Base-by-base conservation (phyloP, 2,797 vertebrate species). In the Intellagama lesueurii region DNA sequence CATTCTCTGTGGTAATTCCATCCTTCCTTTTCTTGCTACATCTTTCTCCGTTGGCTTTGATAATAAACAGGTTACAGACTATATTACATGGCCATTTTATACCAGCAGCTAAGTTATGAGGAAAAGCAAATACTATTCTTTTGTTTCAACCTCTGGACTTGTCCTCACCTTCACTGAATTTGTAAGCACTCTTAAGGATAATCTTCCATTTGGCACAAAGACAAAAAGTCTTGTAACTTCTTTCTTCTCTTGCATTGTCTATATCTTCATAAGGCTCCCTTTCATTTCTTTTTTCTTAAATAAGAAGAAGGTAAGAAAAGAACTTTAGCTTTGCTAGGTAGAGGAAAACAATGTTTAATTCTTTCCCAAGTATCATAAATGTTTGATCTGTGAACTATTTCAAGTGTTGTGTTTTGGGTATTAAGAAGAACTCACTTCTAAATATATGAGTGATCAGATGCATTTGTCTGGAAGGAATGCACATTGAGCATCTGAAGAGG, bases 151-250 rank as follows among this genome's bases (percentile, higher is more conserved):
- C 17, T 89, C 77, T 64, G 28, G 83, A 5, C 90, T 66, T 24
- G 35, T 49, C 28, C 66, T 86, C 73, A 70, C 30, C 16, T 91
- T 90, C 0, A 0, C 86, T 92, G 81, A 78, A 2, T 88, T 69
- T 93, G 68, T 90, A 89, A 93, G 12, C 28, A 80, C n/a, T 80
- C 90, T 94, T 68, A 44, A 77, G 94, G 30, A 80, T 49, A 85
- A 7, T 69, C 79, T 4, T 91, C 47, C 47, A 40, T 87, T 83
- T 94, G 81, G 72, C 26, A 35, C 52, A 69, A 70, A 35, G 26
- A 76, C 30, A 81, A 73, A 81, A 75, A 19, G 26, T 78, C 87
- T 77, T 32, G 16, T 80, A 83, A 56, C 9, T 17, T 64, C 56
- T 83, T 28, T 86, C 72, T 69, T 73, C 30, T 83, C 73, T 90